phyloP scores from a whole-genome alignment of 2,797 vertebrate species.

The Tarsius wallacei region DNA sequence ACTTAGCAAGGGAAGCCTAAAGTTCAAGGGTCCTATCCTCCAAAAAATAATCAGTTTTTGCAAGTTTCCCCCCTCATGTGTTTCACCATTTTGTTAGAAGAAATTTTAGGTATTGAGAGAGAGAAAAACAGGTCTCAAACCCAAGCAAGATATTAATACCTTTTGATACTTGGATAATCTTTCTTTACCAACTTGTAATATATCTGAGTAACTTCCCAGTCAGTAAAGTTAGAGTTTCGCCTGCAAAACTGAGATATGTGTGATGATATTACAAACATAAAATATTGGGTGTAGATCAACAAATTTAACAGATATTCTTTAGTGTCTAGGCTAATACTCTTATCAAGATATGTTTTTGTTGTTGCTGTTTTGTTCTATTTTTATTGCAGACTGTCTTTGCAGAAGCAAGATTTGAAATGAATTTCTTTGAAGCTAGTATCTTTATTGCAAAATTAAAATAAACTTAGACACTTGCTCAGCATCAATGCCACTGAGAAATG shows the following conservation, averaged over 20 bases:
- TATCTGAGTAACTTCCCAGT: neutral
- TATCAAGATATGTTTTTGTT: neutral
- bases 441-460: constrained; percentile 29
- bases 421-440: constrained; percentile 19
- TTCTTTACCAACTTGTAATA: constrained; percentile 24
- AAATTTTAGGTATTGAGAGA: neutral
- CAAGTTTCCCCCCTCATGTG: neutral
- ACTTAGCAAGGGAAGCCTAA: too few species aligned
- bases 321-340: neutral
- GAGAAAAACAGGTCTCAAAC: neutral
- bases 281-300: constrained; percentile 6
- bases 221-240: constrained; percentile 18
- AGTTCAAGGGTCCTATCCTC: too few species aligned
- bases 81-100: neutral
- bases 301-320: neutral
- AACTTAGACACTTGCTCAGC: neutral
- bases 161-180: neutral
- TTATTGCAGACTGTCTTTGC: neutral
- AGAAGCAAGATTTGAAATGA: constrained; percentile 9
- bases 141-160: neutral
- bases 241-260: neutral
- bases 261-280: neutral
- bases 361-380: neutral
- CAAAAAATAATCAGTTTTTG: too few species aligned
- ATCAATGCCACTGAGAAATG: neutral